A percentile compares a stretch with the other conserved stretches of the same genome.
phyloP scores from a whole-genome alignment of 2,113 vertebrate genomes.

The Macrotus californicus region DNA sequence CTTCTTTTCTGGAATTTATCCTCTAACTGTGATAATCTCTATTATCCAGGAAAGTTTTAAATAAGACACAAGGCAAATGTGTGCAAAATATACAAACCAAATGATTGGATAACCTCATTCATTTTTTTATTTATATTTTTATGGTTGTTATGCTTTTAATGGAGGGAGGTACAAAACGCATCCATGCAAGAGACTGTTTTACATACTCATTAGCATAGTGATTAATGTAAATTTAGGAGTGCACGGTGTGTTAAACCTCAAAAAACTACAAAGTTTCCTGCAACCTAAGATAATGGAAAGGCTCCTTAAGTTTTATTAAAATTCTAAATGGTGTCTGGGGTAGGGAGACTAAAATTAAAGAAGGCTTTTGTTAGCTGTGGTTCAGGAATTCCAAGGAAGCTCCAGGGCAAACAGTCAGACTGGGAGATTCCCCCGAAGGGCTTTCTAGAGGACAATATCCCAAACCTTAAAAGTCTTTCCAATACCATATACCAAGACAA shows the following conservation, averaged over 20 bases:
- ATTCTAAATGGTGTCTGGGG: neutral
- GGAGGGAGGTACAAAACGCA: slow-evolving; percentile 51
- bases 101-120: neutral
- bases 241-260: slow-evolving; percentile 19
- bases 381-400: neutral
- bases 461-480: neutral
- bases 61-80: neutral
- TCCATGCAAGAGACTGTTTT: slow-evolving; percentile 39
- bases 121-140: neutral
- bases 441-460: neutral
- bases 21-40: neutral
- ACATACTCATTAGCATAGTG: slow-evolving; percentile 38
- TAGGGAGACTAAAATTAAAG: neutral
- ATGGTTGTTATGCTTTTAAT: slow-evolving; percentile 61
- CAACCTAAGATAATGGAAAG: slow-evolving; percentile 31
- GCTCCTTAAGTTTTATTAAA: neutral
- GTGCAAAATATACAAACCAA: neutral
- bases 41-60: neutral
- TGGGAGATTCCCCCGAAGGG: neutral
- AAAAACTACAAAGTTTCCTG: slow-evolving; percentile 32
- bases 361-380: neutral
- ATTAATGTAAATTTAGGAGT: slow-evolving; percentile 25
- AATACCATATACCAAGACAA: neutral
- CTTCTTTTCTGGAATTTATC: neutral
- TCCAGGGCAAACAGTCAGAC: neutral